phyloP scores from a whole-genome alignment of 2,113 vertebrate genomes.

The Erythrocercus mccallii region DNA sequence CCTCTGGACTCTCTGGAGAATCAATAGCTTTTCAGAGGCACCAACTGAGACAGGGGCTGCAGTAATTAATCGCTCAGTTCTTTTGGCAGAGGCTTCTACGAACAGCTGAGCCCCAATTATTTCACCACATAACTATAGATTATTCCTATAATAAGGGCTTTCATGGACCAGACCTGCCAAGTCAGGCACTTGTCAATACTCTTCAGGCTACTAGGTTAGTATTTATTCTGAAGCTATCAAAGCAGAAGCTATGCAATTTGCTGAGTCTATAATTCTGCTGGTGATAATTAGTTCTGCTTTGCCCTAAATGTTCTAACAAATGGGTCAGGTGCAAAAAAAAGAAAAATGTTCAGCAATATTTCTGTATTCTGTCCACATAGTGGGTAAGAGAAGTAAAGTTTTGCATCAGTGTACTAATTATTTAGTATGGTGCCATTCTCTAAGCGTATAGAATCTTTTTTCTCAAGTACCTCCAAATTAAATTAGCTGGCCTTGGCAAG shows the following conservation, averaged over 20 bases:
- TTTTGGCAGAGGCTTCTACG: neutral
- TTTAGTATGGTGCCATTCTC: neutral
- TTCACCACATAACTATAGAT: neutral
- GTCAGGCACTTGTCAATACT: neutral
- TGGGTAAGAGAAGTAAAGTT: neutral
- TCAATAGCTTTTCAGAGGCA: neutral
- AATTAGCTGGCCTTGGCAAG: neutral
- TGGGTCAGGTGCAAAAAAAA: neutral
- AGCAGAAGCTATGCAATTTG: neutral
- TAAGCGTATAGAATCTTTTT: neutral
- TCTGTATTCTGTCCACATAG: neutral
- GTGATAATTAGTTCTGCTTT: conserved; percentile 9
- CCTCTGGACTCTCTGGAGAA: neutral
- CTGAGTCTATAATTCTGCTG: neutral
- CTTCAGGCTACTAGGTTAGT: neutral
- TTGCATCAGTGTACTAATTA: neutral
- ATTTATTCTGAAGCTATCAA: conserved; percentile 1
- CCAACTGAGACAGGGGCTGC: neutral
- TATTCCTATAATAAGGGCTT: neutral
- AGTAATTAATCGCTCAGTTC: neutral
- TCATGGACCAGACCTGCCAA: neutral
- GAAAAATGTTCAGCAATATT: neutral
- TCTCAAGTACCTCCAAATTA: neutral
- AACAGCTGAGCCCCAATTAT: neutral
- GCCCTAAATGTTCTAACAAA: neutral